These are phyloP conservation scores for Heptranchias perlo DNA, from an alignment of 2,113 vertebrate species.

Conservation along the genomic window DNA sequence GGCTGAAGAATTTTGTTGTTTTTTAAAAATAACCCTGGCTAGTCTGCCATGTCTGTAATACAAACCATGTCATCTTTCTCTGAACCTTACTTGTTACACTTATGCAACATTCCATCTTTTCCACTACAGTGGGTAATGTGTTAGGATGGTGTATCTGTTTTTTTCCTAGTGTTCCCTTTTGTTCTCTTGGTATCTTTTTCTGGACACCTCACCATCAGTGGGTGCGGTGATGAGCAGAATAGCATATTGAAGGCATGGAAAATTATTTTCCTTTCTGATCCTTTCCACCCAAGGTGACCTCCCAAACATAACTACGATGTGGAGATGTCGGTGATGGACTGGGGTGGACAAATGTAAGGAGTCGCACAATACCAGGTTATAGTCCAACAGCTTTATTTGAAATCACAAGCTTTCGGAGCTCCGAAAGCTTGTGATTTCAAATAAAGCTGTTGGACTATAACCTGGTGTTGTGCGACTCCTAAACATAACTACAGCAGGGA, in stretches of 20 bases:
- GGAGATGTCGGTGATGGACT: too few relatives aligned
- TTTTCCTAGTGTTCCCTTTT: background rate
- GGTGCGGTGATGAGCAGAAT: background rate
- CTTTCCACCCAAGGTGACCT: background rate
- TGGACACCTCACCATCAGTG: background rate
- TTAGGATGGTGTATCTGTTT: background rate
- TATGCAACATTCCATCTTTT: too few relatives aligned
- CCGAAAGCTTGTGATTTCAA: too few relatives aligned
- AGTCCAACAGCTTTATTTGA: too few relatives aligned
- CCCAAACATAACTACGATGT: background rate
- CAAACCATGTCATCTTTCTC: background rate
- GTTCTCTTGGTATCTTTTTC: background rate
- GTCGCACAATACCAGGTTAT: too few relatives aligned
- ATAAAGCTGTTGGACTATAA: too few relatives aligned
- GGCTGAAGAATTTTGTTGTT: background rate
- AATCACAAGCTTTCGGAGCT: too few relatives aligned
- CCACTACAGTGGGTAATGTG: background rate
- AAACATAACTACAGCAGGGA: too few relatives aligned
- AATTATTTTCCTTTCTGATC: background rate
- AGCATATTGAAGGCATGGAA: background rate
- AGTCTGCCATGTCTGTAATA: background rate
- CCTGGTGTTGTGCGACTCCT: too few relatives aligned
- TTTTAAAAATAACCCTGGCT: background rate
- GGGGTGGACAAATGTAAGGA: too few relatives aligned
- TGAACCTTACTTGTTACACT: background rate